phyloP scores from a whole-genome alignment of 2,888 invertebrate genomes.

The Thecophora atra region DNA sequence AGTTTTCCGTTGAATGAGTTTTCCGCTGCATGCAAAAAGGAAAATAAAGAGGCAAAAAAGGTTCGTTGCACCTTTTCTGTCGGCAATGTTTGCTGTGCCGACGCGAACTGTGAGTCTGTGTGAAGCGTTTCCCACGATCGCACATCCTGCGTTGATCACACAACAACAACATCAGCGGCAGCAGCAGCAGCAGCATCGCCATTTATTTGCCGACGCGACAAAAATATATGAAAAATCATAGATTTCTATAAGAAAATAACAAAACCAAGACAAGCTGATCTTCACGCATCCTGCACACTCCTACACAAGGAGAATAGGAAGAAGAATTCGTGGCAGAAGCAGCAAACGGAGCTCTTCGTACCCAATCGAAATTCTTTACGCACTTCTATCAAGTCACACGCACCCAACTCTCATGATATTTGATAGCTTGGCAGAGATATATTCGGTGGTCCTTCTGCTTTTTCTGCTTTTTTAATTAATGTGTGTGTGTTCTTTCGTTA shows the following conservation, averaged over 20 bases:
- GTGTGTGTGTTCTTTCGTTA: no score
- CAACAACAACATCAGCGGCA: neutral
- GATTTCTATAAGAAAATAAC: neutral
- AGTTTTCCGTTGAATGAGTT: no score
- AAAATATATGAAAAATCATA: neutral
- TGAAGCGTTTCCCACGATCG: slow-evolving; percentile 13
- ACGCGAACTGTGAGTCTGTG: no score
- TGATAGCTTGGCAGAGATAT: neutral
- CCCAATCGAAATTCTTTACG: neutral
- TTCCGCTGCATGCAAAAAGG: neutral
- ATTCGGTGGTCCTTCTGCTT: neutral
- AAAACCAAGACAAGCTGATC: neutral
- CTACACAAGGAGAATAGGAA: neutral
- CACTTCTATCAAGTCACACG: neutral
- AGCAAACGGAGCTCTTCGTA: neutral
- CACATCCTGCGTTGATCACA: neutral
- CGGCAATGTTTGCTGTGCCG: no score
- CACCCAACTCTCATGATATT: neutral
- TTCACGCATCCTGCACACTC: neutral
- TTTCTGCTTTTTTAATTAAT: no score
- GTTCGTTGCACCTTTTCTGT: neutral
- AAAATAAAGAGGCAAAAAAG: neutral
- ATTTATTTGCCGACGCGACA: neutral
- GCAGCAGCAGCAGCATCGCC: neutral
- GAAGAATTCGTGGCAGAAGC: neutral